Conservation (phyloP, 2,797 vertebrate species). For the Hybognathus amarus region DNA sequence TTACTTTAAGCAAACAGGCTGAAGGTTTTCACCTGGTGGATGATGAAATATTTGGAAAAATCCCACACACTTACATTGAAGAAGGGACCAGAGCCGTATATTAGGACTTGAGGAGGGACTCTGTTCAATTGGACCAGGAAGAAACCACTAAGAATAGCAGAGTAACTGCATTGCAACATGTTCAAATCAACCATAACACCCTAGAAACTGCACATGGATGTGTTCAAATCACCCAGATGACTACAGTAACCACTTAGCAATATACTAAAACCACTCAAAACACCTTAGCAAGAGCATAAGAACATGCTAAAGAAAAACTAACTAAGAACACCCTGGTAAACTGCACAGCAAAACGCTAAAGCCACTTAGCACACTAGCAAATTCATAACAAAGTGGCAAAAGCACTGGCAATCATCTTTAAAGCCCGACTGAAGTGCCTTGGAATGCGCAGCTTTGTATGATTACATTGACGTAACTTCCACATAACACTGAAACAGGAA, state of each 20-base stretch:
- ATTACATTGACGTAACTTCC: too few relatives aligned
- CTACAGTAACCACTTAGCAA: not conserved
- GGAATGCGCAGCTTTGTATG: too few relatives aligned
- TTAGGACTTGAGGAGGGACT: not conserved
- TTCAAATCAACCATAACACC: not conserved
- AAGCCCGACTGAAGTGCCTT: too few relatives aligned
- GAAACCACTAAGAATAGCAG: not conserved
- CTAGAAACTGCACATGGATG: not conserved
- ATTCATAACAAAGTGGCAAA: not conserved
- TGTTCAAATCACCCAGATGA: too few relatives aligned
- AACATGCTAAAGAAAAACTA: not conserved
- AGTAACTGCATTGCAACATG: not conserved
- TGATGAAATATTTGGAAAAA: conserved; percentile 28
- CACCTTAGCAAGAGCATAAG: not conserved
- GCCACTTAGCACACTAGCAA: not conserved
- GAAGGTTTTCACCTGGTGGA: conserved; percentile 3
- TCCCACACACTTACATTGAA: not conserved
- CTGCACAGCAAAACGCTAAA: not conserved
- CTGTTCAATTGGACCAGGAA: not conserved
- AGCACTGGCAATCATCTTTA: too few relatives aligned
- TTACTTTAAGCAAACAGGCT: conserved; percentile 21
- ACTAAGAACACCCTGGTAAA: not conserved
- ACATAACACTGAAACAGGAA: too few relatives aligned
- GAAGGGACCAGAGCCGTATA: not conserved
- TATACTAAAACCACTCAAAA: not conserved